Evolutionary conservation across 1,140 invertebrate species (phyloP), one percentile per base, ranked within the genome.

Genomic region (Scaptomyza montana): DNA sequence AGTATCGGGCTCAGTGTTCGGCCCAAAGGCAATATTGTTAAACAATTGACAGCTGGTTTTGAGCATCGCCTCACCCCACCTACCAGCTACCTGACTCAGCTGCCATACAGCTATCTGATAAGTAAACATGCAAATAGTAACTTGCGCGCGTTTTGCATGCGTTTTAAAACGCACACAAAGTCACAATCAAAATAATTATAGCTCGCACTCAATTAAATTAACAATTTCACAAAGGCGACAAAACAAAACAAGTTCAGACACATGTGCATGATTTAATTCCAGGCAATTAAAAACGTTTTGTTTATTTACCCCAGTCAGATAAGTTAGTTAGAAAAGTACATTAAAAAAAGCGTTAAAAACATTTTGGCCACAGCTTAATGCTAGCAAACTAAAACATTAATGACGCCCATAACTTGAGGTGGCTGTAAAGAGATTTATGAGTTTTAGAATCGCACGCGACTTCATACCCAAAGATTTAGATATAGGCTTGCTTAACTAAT

Each of bases 351-450:
- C 47, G 54, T 67, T 67, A 59, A 67, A 55, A 67, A 60, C 25
- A 16, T 6, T 53, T 13, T 16, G n/a, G 21, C 21, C 12, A 10
- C 1, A 25, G 46, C 1, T 12, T 33, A 33, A 59, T 12, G 7
- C 30, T 7, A 16, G 54, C 45, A 41, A 12, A 10, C 21, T 7
- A 33, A 33, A 3, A 8, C 2, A 49, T 30, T 1, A 21, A 28
- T 13, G 1, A 30, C 3, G n/a, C 41, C 50, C 53, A 39, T 30
- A 16, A 45, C 60, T 33, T 25, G 19, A 25, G 21, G 13, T 2
- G 16, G 16, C 16, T 66, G 30, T 61, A 41, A 8, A 6, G 10
- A 70, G 67, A 74, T 74, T 74, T 54, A 74, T 70, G 66, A 59
- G 36, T 49, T 33, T 33, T 33, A 41, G 19, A 9, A 36, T 39